Base-by-base conservation (phyloP, 2,888 invertebrate species). In the Habrosyne pyritoides region DNA sequence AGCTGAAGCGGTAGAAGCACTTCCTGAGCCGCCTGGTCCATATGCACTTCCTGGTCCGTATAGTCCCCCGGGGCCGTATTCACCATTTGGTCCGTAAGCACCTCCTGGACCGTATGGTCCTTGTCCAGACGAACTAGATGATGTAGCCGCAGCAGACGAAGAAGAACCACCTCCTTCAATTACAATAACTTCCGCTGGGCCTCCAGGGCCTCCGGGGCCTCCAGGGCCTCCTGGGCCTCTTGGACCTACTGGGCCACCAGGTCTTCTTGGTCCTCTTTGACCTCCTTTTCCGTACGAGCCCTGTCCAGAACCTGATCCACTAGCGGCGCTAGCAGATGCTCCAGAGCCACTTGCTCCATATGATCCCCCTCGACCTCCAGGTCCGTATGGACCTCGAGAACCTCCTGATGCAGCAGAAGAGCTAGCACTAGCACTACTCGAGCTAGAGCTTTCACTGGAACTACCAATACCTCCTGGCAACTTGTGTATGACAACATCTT, bases 401-500 rank as follows among this genome's bases (percentile, higher is more conserved):
- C 55, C 49, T 7, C 60, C 22, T 21, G 56, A 21, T 50, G 57
- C 42, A 7, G 58, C 50, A 2, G 56, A 14, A 52, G 21, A 10
- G 47, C 42, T 52, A 10, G 21, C 21, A 21, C 22, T 22, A n/a
- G 33, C 33, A 14, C 36, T 7, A 14, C 42, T 42, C 14, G 14
- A 42, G 10, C 42, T 42, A n/a, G 42, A 42, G 8, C 14, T 42
- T 42, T 14, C 36, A 42, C 36, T 21, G 10, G 47, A 22, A 47
- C 51, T 53, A 22, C 24, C 28, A 10, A n/a, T n/a, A n/a, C 52
- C 22, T 46, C 59, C 69, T 53, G 67, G 61, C 22, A 74, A 61
- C 54, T 67, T 73, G 33, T 75, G 76, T 12, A 87, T 77, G 0
- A 81, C 63, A 0, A 81, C 72, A 63, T 89, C 87, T 62, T 83